Evolutionary conservation across 2,797 vertebrate species (phyloP).

Genomic region (Xiphorhynchus erythropygius): DNA sequence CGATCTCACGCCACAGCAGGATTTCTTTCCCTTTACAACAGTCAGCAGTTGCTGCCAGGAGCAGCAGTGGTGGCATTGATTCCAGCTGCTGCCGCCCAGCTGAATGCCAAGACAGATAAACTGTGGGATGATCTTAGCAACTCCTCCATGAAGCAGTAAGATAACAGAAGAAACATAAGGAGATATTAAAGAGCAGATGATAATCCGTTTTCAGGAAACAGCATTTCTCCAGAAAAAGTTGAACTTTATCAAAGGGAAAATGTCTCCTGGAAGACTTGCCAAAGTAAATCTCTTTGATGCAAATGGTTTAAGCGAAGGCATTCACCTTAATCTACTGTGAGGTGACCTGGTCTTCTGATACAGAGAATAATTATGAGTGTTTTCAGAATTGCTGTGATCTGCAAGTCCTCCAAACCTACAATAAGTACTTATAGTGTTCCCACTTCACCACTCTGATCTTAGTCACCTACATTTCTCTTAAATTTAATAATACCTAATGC

Average conservation of each 20-base stretch:
- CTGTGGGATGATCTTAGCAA: conserved; percentile 35
- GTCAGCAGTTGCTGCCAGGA: neutral
- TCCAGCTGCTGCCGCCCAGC: conserved; percentile 28
- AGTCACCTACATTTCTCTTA: conserved; percentile 11
- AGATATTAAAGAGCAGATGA: conserved; percentile 58
- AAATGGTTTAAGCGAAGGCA: conserved; percentile 49
- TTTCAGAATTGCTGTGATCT: conserved; percentile 53
- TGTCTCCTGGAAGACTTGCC: conserved; percentile 54
- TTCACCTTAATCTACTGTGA: conserved; percentile 57
- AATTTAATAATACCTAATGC: neutral
- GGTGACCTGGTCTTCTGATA: conserved; percentile 57
- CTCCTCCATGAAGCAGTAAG: conserved; percentile 24
- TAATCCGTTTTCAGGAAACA: conserved; percentile 68
- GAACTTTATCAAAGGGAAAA: conserved; percentile 64
- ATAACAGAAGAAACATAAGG: conserved; percentile 55
- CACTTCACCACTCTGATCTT: neutral
- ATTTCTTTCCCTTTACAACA: neutral
- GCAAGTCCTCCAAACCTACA: conserved; percentile 29
- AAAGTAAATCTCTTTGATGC: conserved; percentile 69
- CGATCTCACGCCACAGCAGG: neutral
- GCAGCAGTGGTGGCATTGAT: conserved; percentile 39
- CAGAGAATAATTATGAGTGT: conserved; percentile 24
- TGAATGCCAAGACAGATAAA: conserved; percentile 50
- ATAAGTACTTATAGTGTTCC: conserved; percentile 2
- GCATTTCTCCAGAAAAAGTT: conserved; percentile 30